Conservation (phyloP, 2,888 invertebrate species). For the Syrista parreyssii region DNA sequence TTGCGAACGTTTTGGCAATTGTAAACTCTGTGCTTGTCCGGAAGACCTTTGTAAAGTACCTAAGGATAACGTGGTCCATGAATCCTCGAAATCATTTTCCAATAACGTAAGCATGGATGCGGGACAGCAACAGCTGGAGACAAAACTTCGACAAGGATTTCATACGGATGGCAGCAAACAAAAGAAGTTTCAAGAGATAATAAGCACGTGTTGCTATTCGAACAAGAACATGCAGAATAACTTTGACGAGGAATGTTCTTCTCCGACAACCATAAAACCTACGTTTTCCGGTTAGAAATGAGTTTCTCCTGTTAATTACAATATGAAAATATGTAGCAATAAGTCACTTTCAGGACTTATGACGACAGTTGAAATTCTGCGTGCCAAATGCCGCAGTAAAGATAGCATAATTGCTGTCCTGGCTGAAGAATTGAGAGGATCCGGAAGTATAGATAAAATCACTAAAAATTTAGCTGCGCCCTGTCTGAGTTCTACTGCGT, state of each 20-base stretch:
- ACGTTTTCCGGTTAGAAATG: conserved; percentile 25
- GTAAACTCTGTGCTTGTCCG: neutral
- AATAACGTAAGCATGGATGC: neutral
- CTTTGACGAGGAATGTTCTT: neutral
- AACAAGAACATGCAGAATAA: conserved; percentile 4
- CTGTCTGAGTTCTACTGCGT: conserved; percentile 20
- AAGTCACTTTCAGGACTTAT: conserved; percentile 24
- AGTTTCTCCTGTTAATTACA: neutral
- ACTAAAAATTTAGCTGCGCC: conserved; percentile 28
- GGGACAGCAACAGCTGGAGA: neutral
- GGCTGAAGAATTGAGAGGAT: conserved; percentile 30
- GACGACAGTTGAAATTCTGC: conserved; percentile 30
- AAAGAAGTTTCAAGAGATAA: conserved; percentile 24
- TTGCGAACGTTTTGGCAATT: neutral
- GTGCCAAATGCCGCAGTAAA: conserved; percentile 33
- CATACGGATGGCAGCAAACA: conserved; percentile 25
- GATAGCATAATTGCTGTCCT: conserved; percentile 36
- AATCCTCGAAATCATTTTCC: neutral
- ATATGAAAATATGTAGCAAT: neutral
- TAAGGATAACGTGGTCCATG: neutral
- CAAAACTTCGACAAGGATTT: conserved; percentile 25
- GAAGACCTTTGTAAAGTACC: neutral
- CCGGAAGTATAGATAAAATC: conserved; percentile 27
- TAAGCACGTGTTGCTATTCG: conserved; percentile 22
- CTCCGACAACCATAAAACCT: conserved; percentile 21